Conservation (phyloP, 2,888 invertebrate genomes). For the Rhabditoides inermis region DNA sequence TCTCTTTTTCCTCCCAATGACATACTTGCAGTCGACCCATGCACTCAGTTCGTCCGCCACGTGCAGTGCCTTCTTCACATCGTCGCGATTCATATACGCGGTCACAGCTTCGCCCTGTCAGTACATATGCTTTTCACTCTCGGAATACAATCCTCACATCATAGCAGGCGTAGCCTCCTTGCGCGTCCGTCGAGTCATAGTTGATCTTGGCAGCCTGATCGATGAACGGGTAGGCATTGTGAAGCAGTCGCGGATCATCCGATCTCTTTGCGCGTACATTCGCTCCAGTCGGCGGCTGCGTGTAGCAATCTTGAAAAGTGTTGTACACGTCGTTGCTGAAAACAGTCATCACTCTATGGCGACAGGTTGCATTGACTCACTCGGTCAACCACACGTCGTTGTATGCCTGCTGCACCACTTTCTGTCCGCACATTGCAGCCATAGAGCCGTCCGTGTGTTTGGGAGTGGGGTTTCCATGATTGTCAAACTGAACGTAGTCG, state of each 20-base stretch:
- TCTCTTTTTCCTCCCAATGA: background rate
- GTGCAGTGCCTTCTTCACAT: constrained; percentile 29
- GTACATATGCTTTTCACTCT: background rate
- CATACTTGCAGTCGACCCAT: constrained; percentile 34
- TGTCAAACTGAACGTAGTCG: constrained; percentile 30
- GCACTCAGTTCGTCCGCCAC: constrained; percentile 14
- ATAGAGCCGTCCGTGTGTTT: constrained; percentile 19
- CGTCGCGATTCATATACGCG: too few relatives aligned
- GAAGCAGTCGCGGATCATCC: constrained; percentile 16
- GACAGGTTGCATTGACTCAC: too few relatives aligned
- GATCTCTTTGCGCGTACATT: constrained; percentile 13
- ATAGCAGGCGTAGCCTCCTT: constrained; percentile 34
- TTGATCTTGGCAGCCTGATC: constrained; percentile 34
- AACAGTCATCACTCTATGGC: too few relatives aligned
- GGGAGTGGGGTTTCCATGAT: constrained; percentile 34
- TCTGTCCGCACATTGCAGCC: constrained; percentile 23
- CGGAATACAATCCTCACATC: too few relatives aligned
- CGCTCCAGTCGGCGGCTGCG: too few relatives aligned
- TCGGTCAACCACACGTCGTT: constrained; percentile 29
- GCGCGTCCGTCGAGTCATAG: constrained; percentile 32
- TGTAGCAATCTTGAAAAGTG: constrained; percentile 35
- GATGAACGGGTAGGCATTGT: constrained; percentile 17
- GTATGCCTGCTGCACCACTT: constrained; percentile 25
- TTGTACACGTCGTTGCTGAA: constrained; percentile 39
- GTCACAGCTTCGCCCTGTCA: background rate